Conservation (phyloP, 2,113 vertebrate species). For the Proterorhinus semilunaris region DNA sequence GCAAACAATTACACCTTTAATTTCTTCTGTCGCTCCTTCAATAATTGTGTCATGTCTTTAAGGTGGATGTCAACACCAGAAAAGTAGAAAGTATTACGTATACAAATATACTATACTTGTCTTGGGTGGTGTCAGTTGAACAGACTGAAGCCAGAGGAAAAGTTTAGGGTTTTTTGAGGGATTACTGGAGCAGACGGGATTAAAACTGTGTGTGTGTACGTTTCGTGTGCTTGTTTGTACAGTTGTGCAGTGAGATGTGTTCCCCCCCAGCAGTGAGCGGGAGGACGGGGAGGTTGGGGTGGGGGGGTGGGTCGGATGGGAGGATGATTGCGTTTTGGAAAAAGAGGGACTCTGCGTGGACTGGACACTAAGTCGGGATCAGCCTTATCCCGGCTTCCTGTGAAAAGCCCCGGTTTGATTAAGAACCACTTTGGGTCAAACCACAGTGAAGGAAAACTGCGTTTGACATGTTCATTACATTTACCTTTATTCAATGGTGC, state of each 20-base stretch:
- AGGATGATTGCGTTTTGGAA: constrained; percentile 54
- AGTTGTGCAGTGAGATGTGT: constrained; percentile 19
- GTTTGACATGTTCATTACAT: background rate
- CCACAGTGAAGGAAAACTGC: background rate
- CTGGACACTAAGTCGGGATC: constrained; percentile 22
- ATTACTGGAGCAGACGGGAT: constrained; percentile 64
- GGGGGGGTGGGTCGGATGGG: constrained; percentile 38
- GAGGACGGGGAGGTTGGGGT: constrained; percentile 46
- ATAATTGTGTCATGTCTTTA: no score
- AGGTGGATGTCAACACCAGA: no score
- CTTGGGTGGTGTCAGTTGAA: background rate
- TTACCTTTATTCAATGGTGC: background rate
- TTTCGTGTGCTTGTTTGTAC: constrained; percentile 13
- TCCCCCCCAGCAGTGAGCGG: constrained; percentile 19
- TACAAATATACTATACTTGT: background rate
- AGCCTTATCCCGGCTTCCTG: constrained; percentile 32
- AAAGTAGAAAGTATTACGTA: no score
- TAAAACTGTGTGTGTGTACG: constrained; percentile 48
- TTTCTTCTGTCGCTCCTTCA: no score
- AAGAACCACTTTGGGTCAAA: background rate
- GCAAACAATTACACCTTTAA: no score
- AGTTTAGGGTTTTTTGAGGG: constrained; percentile 56
- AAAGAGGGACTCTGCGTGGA: constrained; percentile 11
- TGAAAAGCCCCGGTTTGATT: constrained; percentile 29
- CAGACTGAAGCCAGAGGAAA: constrained; percentile 62